phyloP scores from a whole-genome alignment of 2,888 invertebrate species.

The Tanypteryx hageni region DNA sequence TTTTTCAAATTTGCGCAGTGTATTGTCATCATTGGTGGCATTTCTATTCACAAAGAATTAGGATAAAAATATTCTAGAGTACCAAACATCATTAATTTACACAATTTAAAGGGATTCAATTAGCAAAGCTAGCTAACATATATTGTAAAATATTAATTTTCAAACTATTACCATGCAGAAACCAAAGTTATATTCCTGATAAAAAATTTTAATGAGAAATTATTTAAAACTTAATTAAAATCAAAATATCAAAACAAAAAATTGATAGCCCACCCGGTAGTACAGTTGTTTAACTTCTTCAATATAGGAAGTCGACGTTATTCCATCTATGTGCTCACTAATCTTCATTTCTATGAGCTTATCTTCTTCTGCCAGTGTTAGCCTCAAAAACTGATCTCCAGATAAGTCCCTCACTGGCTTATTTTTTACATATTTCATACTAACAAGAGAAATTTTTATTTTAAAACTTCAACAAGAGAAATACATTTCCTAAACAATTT shows the following conservation, averaged over 20 bases:
- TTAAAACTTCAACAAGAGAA: conserved; percentile 32
- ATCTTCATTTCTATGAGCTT: conserved; percentile 85
- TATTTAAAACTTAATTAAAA: not conserved
- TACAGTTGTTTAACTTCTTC: conserved; percentile 94
- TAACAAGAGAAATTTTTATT: conserved; percentile 70
- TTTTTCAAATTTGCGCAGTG: conserved; percentile 61
- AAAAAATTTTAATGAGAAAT: not conserved
- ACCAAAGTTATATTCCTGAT: not conserved
- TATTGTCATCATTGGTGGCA: conserved; percentile 50
- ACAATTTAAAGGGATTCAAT: too few relatives aligned
- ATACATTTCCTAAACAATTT: not conserved
- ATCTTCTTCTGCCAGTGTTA: conserved; percentile 89
- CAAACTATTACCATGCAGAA: not conserved
- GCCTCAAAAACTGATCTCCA: conserved; percentile 93
- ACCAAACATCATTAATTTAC: too few relatives aligned
- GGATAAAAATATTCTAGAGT: too few relatives aligned
- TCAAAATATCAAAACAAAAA: not conserved
- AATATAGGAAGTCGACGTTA: conserved; percentile 86
- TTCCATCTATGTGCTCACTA: conserved; percentile 87
- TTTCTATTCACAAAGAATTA: not conserved
- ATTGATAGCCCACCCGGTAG: conserved; percentile 79
- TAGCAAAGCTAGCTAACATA: not conserved
- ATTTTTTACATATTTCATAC: conserved; percentile 92
- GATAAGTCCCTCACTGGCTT: conserved; percentile 94
- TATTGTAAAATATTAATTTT: not conserved